Evolutionary conservation across 2,113 vertebrate genomes (phyloP).

Genomic region (Elachura formosa): DNA sequence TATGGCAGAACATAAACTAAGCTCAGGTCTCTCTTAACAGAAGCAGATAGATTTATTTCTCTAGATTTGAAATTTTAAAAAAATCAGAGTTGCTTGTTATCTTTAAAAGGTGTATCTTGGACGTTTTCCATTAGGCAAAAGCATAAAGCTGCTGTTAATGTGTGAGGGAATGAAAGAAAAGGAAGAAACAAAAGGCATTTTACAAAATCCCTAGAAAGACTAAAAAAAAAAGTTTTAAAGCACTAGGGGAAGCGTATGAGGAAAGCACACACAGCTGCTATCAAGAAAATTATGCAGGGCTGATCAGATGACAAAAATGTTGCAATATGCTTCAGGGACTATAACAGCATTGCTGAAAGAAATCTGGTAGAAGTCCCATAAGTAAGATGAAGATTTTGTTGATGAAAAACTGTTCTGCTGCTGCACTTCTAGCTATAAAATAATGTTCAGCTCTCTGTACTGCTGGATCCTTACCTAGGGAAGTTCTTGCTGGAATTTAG

Average conservation of each 20-base stretch:
- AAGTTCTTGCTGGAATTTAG: not conserved
- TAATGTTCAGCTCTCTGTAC: not conserved
- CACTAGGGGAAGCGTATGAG: not conserved
- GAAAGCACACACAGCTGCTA: not conserved
- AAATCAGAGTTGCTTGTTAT: not conserved
- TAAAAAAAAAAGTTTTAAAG: not conserved
- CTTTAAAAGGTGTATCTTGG: not conserved
- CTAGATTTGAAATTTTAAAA: not conserved
- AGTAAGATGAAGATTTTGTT: not conserved
- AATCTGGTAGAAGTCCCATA: not conserved
- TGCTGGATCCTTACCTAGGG: not conserved
- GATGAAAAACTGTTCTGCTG: not conserved
- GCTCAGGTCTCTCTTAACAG: not conserved
- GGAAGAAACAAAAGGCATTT: not conserved
- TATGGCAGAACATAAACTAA: not conserved
- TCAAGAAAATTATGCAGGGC: not conserved
- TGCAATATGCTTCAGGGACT: not conserved
- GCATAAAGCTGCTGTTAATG: not conserved
- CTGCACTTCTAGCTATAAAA: not conserved
- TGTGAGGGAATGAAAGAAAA: not conserved
- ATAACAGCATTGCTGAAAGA: not conserved
- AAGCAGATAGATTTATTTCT: not conserved
- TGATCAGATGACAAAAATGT: not conserved
- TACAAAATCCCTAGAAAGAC: not conserved
- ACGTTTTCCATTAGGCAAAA: not conserved